Conservation (phyloP, 2,113 vertebrate species). For the Hippolais icterina region DNA sequence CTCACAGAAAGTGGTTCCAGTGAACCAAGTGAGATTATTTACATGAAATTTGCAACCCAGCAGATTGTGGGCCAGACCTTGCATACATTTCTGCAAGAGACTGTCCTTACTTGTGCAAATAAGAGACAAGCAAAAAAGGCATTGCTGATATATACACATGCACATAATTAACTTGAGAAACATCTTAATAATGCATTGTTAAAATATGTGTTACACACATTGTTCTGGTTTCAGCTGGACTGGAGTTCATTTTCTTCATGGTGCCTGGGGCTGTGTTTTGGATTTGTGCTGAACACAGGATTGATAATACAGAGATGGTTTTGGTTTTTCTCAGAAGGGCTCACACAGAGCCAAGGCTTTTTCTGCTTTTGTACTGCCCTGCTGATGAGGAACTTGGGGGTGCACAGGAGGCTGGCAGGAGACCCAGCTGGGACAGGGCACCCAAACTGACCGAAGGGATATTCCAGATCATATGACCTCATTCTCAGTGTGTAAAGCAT, state of each 20-base stretch:
- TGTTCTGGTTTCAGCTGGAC: neutral
- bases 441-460: neutral
- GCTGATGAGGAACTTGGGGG: rapidly evolving
- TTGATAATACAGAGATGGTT: neutral
- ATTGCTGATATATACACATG: neutral
- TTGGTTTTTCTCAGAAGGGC: neutral
- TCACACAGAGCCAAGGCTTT: neutral
- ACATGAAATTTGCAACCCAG: neutral
- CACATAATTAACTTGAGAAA: neutral
- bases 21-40: neutral
- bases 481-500: neutral
- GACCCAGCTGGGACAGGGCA: neutral
- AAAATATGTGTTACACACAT: neutral
- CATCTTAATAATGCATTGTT: neutral
- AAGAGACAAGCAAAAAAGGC: neutral
- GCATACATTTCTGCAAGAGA: neutral
- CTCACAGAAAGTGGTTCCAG: neutral
- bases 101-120: neutral
- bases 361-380: rapidly evolving
- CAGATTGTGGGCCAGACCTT: neutral
- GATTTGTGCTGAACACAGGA: neutral
- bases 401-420: neutral
- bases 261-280: neutral
- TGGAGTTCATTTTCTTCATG: neutral
- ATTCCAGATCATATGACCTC: neutral